Percentiles rank a stretch among this genome's conserved stretches.
Evolutionary conservation across 30 jellyfish, hydroid and myxozoan genomes (phyloP).

Genomic region (Aurelia sp.): DNA sequence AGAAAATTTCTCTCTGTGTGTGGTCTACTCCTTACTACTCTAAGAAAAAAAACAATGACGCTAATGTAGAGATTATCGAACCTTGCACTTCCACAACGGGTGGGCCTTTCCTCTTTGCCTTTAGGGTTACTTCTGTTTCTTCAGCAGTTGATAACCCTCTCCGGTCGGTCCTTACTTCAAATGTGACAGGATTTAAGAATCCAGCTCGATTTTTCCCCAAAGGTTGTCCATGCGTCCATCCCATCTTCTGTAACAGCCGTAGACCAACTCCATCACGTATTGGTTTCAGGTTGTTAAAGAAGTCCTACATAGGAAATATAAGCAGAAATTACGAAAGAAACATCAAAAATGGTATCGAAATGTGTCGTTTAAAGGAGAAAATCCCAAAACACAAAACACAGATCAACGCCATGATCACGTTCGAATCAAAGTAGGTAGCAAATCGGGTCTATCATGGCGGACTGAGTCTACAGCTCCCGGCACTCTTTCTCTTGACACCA

Average conservation of each 20-base stretch:
- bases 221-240: constrained; percentile 96
- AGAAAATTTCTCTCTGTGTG: too few species aligned
- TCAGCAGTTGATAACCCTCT: constrained; percentile 87
- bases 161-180: constrained; percentile 85
- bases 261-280: constrained; percentile 91
- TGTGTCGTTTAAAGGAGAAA: too few species aligned
- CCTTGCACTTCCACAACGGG: constrained; percentile 64
- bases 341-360: background rate
- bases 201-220: constrained; percentile 95
- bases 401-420: too few species aligned
- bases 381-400: too few species aligned
- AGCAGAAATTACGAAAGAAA: background rate
- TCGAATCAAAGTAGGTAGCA: too few species aligned
- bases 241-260: constrained; percentile 91
- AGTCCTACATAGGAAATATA: constrained; percentile 70
- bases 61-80: background rate
- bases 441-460: too few species aligned
- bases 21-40: too few species aligned
- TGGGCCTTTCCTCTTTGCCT: constrained; percentile 45
- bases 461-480: too few species aligned
- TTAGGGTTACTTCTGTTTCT: constrained; percentile 27
- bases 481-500: too few species aligned
- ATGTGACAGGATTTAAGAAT: constrained; percentile 50
- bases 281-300: constrained; percentile 83
- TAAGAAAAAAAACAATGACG: too few species aligned